Conservation (phyloP, 2,888 invertebrate genomes). For the Rutpela maculata region DNA sequence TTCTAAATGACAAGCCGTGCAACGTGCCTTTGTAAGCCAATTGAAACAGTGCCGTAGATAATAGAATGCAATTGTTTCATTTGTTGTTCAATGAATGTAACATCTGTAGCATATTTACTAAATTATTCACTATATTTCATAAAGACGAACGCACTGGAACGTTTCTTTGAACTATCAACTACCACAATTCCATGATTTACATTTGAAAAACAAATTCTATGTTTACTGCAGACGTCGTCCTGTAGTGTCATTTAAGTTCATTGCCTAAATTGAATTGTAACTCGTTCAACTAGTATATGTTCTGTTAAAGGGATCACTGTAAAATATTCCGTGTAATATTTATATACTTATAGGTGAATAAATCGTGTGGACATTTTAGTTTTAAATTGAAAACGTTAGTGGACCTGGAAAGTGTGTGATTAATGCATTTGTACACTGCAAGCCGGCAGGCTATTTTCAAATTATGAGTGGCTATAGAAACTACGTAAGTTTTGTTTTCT, state of each 20-base stretch:
- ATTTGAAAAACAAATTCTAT: slow-evolving; percentile 15
- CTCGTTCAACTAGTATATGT: slow-evolving; percentile 5
- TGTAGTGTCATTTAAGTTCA: slow-evolving; percentile 17
- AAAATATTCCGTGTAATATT: slow-evolving; percentile 24
- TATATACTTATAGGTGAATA: slow-evolving; percentile 12
- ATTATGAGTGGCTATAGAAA: slow-evolving; percentile 65
- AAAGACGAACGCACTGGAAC: background rate
- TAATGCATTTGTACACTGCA: slow-evolving; percentile 36
- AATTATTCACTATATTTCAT: background rate
- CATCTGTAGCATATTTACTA: background rate
- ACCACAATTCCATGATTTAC: slow-evolving; percentile 15
- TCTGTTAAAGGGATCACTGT: slow-evolving; percentile 9
- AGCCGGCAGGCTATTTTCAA: slow-evolving; percentile 43
- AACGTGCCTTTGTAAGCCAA: background rate
- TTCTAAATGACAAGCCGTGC: background rate
- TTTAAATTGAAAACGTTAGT: slow-evolving; percentile 33
- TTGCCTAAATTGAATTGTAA: slow-evolving; percentile 36
- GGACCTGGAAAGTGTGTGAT: slow-evolving; percentile 36
- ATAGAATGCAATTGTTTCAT: background rate
- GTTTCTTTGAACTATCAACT: slow-evolving; percentile 11
- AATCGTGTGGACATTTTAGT: slow-evolving; percentile 13
- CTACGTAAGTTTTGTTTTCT: slow-evolving; percentile 61
- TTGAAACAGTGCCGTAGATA: background rate
- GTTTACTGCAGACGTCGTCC: slow-evolving; percentile 18
- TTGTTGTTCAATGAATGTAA: background rate